Conservation (phyloP, 1,140 invertebrate species). For the Lepidostoma basale region DNA sequence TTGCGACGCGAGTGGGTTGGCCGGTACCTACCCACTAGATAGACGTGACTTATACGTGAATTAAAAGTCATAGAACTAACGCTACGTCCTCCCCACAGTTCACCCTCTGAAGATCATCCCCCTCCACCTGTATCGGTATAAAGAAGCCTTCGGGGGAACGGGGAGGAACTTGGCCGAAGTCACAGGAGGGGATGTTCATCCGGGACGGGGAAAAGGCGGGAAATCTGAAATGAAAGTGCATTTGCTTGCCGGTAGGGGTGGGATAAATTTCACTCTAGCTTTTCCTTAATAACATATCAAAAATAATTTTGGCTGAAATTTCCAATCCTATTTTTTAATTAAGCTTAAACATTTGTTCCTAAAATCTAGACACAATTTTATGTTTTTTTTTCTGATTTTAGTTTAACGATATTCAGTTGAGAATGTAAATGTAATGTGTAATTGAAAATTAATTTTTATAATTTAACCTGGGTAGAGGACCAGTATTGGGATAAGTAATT, state of each 20-base stretch:
- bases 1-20: too few species aligned
- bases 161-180: slow-evolving; percentile 22
- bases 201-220: slow-evolving; percentile 13
- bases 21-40: too few species aligned
- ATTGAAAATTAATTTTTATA: too few species aligned
- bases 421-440: too few species aligned
- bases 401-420: too few species aligned
- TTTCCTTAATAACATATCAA: neutral
- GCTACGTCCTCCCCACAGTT: neutral
- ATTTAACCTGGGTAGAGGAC: too few species aligned
- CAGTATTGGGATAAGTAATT: too few species aligned
- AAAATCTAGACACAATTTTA: too few species aligned
- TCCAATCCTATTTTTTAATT: too few species aligned
- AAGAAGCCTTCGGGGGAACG: slow-evolving; percentile 16
- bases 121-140: slow-evolving; percentile 21
- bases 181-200: neutral
- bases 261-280: neutral
- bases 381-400: too few species aligned
- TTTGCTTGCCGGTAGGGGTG: slow-evolving; percentile 15
- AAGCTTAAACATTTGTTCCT: too few species aligned
- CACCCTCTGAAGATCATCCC: neutral
- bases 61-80: neutral
- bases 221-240: slow-evolving; percentile 38
- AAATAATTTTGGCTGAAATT: neutral
- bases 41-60: neutral